Conservation (phyloP, 2,888 invertebrate species). For the Aelia acuminata region DNA sequence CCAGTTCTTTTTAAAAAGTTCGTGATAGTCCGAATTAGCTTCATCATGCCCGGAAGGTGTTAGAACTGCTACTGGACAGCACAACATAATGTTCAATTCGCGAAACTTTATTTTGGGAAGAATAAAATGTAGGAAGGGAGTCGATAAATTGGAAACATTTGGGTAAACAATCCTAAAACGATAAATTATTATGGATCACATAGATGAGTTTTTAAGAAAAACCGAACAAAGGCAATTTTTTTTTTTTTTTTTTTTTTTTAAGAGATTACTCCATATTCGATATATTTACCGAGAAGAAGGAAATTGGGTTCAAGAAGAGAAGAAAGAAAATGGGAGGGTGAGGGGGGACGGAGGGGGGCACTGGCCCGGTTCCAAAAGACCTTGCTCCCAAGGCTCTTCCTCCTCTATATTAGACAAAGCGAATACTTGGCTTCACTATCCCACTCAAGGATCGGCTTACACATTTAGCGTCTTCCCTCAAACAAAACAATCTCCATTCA, state of each 20-base stretch:
- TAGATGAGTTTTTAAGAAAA: neutral
- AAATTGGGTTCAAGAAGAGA: neutral
- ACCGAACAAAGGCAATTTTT: neutral
- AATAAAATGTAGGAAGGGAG: too few species aligned
- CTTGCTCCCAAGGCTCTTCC: slow-evolving; percentile 57
- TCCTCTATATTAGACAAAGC: slow-evolving; percentile 56
- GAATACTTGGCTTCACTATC: slow-evolving; percentile 44
- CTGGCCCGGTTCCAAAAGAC: slow-evolving; percentile 52
- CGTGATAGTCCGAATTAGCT: too few species aligned
- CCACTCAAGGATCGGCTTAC: slow-evolving; percentile 51
- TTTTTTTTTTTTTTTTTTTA: too few species aligned
- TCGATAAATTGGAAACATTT: too few species aligned
- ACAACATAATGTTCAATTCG: too few species aligned
- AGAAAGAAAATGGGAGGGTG: too few species aligned
- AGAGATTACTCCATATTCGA: neutral
- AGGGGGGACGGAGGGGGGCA: neutral
- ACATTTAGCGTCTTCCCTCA: slow-evolving; percentile 40
- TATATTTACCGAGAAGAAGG: neutral
- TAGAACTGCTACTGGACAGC: too few species aligned
- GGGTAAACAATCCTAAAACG: too few species aligned
- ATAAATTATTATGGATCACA: neutral
- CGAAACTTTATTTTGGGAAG: too few species aligned
- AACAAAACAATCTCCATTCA: slow-evolving; percentile 50
- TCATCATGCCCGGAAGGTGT: too few species aligned
- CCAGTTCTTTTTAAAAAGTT: too few species aligned